A percentile compares a stretch with the other conserved stretches of the same genome.
Evolutionary conservation across 2,888 invertebrate species (phyloP).

Genomic region (Hipparchia semele): DNA sequence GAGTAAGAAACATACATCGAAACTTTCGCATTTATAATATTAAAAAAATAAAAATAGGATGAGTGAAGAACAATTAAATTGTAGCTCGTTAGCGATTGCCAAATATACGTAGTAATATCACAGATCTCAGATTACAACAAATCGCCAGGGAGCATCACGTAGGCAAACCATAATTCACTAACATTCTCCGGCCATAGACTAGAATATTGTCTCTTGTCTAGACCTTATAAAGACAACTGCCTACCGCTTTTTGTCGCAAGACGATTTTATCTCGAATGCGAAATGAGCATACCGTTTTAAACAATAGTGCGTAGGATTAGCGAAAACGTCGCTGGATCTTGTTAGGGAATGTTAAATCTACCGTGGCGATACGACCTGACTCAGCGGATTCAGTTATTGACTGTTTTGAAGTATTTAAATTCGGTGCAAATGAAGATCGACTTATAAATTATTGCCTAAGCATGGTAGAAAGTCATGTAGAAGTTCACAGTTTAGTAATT

Average conservation of each 20-base stretch:
- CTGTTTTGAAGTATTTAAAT: too few species aligned
- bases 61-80: too few species aligned
- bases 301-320: conserved; percentile 72
- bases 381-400: not conserved
- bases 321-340: conserved; percentile 47
- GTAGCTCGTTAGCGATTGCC: too few species aligned
- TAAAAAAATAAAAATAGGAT: too few species aligned
- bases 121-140: conserved; percentile 15
- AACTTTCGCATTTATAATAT: too few species aligned
- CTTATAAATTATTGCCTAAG: too few species aligned
- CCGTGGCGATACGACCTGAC: conserved; percentile 10
- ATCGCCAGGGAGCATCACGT: conserved; percentile 20
- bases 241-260: conserved; percentile 42
- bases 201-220: conserved; percentile 32
- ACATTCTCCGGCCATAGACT: conserved; percentile 25
- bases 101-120: not conserved
- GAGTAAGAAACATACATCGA: too few species aligned
- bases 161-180: conserved; percentile 31
- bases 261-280: conserved; percentile 52
- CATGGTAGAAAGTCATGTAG: too few species aligned
- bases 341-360: conserved; percentile 29
- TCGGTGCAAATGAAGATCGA: too few species aligned
- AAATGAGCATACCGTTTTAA: conserved; percentile 55
- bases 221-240: conserved; percentile 45
- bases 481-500: too few species aligned